Evolutionary conservation across 2,113 vertebrate genomes (phyloP).

Genomic region (Pelusios castaneus): DNA sequence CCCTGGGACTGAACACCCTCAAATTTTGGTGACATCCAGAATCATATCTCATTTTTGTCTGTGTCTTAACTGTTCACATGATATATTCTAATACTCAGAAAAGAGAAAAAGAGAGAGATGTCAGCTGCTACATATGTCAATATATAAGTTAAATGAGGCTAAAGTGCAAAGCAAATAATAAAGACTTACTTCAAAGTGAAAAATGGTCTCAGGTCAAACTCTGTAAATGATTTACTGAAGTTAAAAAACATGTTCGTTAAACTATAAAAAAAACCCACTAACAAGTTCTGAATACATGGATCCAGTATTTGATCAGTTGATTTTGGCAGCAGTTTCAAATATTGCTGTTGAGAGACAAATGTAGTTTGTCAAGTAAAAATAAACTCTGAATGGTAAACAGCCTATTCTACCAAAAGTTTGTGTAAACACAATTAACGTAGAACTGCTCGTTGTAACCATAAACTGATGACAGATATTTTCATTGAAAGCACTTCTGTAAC

Average conservation of each 20-base stretch:
- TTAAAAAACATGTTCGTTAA: neutral
- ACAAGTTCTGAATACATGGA: neutral
- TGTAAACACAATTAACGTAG: conserved; percentile 56
- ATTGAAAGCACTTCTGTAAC: conserved; percentile 49
- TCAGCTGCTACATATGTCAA: neutral
- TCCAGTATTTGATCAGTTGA: conserved; percentile 43
- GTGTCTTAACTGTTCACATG: neutral
- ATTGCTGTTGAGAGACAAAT: neutral
- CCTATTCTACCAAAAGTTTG: conserved; percentile 44
- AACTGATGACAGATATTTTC: conserved; percentile 72
- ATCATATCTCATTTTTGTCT: neutral
- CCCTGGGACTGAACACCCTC: neutral
- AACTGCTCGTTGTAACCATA: conserved; percentile 60
- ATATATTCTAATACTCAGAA: neutral
- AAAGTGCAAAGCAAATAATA: conserved; percentile 31
- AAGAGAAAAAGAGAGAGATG: neutral
- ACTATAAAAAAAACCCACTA: conserved; percentile 23
- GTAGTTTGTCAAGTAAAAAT: conserved; percentile 48
- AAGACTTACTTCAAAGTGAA: neutral
- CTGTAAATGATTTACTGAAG: conserved; percentile 37
- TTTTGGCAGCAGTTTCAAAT: conserved; percentile 39
- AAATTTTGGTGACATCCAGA: neutral
- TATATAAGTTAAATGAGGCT: neutral
- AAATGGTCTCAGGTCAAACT: neutral
- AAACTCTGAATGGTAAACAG: conserved; percentile 57